Evolutionary conservation across 2,113 vertebrate genomes (phyloP).

Genomic region (Australoheros scitulus): DNA sequence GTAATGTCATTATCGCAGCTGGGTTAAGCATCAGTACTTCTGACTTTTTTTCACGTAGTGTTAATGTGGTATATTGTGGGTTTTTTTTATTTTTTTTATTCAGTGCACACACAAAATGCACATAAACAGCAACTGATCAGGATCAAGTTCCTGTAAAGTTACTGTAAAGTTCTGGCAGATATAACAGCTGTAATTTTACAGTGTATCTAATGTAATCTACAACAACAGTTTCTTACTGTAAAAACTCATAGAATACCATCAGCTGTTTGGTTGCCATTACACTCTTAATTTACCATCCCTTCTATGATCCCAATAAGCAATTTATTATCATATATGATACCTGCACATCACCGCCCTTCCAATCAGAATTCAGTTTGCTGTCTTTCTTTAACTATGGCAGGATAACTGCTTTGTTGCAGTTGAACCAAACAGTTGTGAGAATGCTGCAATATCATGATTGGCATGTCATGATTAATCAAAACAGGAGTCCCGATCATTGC

Average conservation of each 20-base stretch:
- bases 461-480: neutral
- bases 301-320: neutral
- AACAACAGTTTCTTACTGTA: neutral
- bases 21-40: neutral
- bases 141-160: neutral
- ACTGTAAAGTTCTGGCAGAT: neutral
- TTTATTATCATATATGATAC: neutral
- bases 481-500: neutral
- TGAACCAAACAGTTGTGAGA: too few species aligned
- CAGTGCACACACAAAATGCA: neutral
- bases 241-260: neutral
- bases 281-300: neutral
- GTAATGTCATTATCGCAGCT: conserved; percentile 6
- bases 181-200: neutral
- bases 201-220: neutral
- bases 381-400: neutral
- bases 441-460: neutral
- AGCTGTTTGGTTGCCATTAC: neutral
- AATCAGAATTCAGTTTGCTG: neutral
- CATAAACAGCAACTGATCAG: neutral
- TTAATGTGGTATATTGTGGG: neutral
- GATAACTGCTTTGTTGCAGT: neutral
- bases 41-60: neutral
- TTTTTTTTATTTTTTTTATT: neutral
- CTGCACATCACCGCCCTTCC: neutral